Conservation (phyloP, 2,888 invertebrate species). For the Caenorhabditis imperialis region DNA sequence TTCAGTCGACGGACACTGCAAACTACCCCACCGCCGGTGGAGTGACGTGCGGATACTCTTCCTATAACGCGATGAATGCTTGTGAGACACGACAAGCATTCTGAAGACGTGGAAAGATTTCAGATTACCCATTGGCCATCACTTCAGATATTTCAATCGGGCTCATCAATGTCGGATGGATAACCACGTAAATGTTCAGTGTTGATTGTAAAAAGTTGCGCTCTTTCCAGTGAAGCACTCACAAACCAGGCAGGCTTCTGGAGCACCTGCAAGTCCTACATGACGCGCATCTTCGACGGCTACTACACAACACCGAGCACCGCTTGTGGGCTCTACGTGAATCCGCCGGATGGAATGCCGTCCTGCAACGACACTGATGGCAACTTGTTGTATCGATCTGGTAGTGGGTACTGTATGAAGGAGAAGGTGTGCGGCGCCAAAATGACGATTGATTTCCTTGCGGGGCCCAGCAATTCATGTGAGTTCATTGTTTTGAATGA, state of each 20-base stretch:
- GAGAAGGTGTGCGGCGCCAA: conserved; percentile 26
- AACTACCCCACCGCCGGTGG: too few species aligned
- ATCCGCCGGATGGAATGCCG: conserved; percentile 6
- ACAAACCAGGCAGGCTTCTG: conserved; percentile 20
- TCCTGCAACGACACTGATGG: conserved; percentile 11
- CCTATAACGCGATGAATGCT: conserved; percentile 22
- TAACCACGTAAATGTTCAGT: conserved; percentile 35
- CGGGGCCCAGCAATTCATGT: conserved; percentile 14
- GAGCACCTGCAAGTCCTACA: conserved; percentile 38
- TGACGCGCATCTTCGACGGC: conserved; percentile 36
- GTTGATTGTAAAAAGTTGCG: too few species aligned
- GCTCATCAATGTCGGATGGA: conserved; percentile 42
- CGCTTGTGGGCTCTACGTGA: conserved; percentile 11
- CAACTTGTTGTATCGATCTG: conserved; percentile 26
- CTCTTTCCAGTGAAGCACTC: conserved; percentile 27
- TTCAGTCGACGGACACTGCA: too few species aligned
- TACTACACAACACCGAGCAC: conserved; percentile 12
- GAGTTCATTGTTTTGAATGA: too few species aligned
- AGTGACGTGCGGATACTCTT: conserved; percentile 21
- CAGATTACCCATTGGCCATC: conserved; percentile 12
- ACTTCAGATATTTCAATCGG: conserved; percentile 24
- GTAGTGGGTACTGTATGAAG: conserved; percentile 51
- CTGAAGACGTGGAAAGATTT: conserved; percentile 3
- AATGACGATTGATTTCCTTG: conserved; percentile 9
- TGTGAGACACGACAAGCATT: conserved; percentile 10